phyloP scores from a whole-genome alignment of 2,888 invertebrate genomes.

The Acholoe squamosa region DNA sequence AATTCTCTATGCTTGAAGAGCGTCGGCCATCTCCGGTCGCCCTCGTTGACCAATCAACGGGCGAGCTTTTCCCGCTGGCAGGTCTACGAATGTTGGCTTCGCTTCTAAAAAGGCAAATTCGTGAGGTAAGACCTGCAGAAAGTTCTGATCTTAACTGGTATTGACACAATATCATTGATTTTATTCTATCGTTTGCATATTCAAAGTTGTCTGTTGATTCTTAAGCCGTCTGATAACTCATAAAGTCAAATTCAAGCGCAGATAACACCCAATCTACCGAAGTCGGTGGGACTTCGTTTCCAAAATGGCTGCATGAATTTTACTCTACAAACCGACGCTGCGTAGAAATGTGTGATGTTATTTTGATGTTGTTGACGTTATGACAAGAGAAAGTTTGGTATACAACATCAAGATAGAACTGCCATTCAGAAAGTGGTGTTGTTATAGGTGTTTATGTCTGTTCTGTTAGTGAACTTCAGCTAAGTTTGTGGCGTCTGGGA shows the following conservation, averaged over 20 bases:
- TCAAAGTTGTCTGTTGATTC: no score
- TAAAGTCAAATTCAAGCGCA: background rate
- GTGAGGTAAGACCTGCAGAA: background rate
- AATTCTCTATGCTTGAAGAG: background rate
- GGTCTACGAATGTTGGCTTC: conserved; percentile 52
- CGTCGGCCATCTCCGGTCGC: conserved; percentile 54
- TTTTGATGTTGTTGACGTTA: background rate
- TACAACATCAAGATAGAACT: background rate
- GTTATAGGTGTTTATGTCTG: no score
- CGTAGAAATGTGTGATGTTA: background rate
- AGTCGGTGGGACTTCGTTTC: conserved; percentile 29
- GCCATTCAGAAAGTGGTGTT: no score
- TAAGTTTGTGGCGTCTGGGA: no score
- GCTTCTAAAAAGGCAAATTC: conserved; percentile 17
- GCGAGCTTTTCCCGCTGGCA: conserved; percentile 62
- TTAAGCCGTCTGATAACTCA: no score
- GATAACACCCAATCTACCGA: conserved; percentile 15
- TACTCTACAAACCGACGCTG: background rate
- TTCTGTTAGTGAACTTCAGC: no score
- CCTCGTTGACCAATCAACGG: conserved; percentile 60
- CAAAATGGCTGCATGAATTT: conserved; percentile 56
- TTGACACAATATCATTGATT: background rate
- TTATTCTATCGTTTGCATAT: background rate
- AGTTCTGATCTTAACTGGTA: conserved; percentile 42
- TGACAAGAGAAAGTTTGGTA: background rate